phyloP scores from a whole-genome alignment of 2,113 vertebrate genomes.

The Choloepus hoffmanni region DNA sequence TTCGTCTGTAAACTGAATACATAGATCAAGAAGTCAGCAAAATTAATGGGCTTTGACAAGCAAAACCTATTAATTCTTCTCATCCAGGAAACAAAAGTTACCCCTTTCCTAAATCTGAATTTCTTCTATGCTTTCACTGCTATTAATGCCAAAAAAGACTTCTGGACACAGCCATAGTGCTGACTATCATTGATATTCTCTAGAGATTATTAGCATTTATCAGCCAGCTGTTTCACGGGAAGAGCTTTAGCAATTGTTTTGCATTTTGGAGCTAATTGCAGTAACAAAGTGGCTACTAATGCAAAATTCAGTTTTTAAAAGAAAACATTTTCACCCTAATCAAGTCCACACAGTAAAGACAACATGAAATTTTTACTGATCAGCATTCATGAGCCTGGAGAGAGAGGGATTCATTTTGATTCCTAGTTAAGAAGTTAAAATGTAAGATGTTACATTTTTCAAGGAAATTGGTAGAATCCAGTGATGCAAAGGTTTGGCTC shows the following conservation, averaged over 20 bases:
- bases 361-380: constrained; percentile 60
- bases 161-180: background rate
- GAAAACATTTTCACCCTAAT: constrained; percentile 65
- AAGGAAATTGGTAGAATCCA: constrained; percentile 29
- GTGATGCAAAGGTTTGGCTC: background rate
- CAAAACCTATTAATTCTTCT: constrained; percentile 15
- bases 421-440: constrained; percentile 81
- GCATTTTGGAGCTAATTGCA: constrained; percentile 76
- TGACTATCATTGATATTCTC: constrained; percentile 60
- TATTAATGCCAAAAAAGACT: background rate
- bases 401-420: constrained; percentile 75
- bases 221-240: constrained; percentile 68
- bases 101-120: constrained; percentile 25
- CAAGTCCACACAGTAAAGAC: constrained; percentile 40
- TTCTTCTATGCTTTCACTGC: constrained; percentile 23
- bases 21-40: constrained; percentile 18
- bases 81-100: constrained; percentile 48
- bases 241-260: constrained; percentile 67
- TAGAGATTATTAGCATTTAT: constrained; percentile 56
- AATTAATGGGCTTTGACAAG: background rate
- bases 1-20: background rate
- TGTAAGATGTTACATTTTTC: constrained; percentile 72
- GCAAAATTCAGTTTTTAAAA: constrained; percentile 69
- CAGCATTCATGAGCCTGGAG: constrained; percentile 55
- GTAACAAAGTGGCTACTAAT: constrained; percentile 56